A percentile compares a stretch with the other conserved stretches of the same genome.
Evolutionary conservation across 2,797 vertebrate genomes (phyloP).

Genomic region (Sandelia bainsii): DNA sequence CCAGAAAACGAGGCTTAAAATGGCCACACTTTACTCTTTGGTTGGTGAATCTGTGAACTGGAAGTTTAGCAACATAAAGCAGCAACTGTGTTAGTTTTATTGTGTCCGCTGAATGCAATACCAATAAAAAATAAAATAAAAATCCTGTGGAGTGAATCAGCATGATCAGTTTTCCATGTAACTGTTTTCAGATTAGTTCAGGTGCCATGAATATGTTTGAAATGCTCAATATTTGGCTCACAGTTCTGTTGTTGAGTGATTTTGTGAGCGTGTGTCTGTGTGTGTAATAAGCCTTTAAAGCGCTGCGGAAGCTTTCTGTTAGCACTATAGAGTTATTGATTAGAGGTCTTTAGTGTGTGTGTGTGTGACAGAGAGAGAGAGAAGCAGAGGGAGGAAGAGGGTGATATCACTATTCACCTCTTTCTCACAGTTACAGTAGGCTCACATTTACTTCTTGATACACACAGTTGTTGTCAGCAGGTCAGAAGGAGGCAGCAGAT

Average conservation of each 20-base stretch:
- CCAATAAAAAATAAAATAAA: conserved; percentile 1
- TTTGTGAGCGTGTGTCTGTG: conserved; percentile 25
- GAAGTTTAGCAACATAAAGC: neutral
- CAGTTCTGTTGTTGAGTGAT: conserved; percentile 15
- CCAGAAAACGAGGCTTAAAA: neutral
- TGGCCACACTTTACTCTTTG: conserved; percentile 9
- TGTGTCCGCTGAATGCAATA: conserved; percentile 6
- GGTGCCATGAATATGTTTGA: conserved; percentile 46
- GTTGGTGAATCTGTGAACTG: neutral
- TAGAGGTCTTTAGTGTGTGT: conserved; percentile 62
- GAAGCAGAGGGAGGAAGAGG: conserved; percentile 12
- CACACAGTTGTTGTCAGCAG: conserved; percentile 33
- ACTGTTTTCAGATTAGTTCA: conserved; percentile 50
- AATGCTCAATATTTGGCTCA: conserved; percentile 33
- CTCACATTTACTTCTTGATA: conserved; percentile 33
- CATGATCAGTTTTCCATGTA: conserved; percentile 40
- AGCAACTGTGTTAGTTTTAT: neutral
- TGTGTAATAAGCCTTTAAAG: conserved; percentile 84
- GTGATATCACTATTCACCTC: conserved; percentile 81
- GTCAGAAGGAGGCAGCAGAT: neutral
- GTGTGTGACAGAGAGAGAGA: conserved; percentile 7
- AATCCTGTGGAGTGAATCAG: conserved; percentile 28
- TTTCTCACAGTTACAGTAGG: conserved; percentile 59
- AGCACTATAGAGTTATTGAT: conserved; percentile 87
- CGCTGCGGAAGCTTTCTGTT: conserved; percentile 87